These are phyloP conservation scores for Casuarius casuarius DNA, from an alignment of 2,113 vertebrate genomes.

Conservation along the genomic window DNA sequence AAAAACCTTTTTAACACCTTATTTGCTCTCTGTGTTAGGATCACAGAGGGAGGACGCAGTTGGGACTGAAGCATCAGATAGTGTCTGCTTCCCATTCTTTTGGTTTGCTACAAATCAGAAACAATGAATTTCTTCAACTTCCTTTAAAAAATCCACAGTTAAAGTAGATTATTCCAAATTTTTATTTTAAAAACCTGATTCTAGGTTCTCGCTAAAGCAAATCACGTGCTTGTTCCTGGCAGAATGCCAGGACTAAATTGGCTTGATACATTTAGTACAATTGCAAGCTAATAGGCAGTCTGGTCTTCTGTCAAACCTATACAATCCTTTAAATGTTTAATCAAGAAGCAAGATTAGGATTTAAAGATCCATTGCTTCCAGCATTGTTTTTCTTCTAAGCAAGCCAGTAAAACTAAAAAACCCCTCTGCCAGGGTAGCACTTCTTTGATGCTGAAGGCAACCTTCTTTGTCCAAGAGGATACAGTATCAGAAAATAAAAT, in stretches of 20 bases:
- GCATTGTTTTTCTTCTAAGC: conserved; percentile 9
- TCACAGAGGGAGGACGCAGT: background rate
- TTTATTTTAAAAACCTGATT: conserved; percentile 23
- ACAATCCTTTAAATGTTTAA: conserved; percentile 65
- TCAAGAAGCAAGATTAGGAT: conserved; percentile 67
- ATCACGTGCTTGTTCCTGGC: conserved; percentile 40
- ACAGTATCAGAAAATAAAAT: background rate
- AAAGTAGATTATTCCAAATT: conserved; percentile 20
- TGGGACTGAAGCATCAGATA: background rate
- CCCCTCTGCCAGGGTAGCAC: background rate
- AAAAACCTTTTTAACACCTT: background rate
- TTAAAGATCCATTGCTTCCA: conserved; percentile 34
- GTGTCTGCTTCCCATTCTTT: background rate
- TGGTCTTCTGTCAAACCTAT: conserved; percentile 37
- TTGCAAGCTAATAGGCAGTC: conserved; percentile 63
- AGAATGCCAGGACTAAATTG: conserved; percentile 67
- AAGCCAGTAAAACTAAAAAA: background rate
- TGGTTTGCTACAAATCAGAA: background rate
- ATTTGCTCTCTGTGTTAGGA: background rate
- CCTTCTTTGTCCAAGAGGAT: background rate
- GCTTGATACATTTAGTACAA: conserved; percentile 65
- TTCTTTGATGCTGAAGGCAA: background rate
- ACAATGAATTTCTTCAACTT: background rate
- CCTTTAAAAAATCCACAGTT: background rate
- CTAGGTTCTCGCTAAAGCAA: conserved; percentile 18